Base-by-base conservation (phyloP, 2,888 invertebrate species). In the Xiphydria camelus region DNA sequence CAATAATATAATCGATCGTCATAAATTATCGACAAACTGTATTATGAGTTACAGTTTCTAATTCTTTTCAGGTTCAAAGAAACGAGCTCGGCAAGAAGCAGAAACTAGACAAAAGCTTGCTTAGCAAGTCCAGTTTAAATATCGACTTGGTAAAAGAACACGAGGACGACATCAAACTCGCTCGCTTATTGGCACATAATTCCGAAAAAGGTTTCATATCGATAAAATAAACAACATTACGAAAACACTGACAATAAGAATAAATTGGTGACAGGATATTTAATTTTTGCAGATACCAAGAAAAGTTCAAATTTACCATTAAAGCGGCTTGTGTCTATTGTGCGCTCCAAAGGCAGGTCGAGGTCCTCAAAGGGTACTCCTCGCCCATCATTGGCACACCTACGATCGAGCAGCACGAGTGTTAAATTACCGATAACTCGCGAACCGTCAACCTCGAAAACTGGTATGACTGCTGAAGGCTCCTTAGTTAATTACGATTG, bases 131-230 rank as follows among this genome's bases (percentile, higher is more conserved):
- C 19, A 89, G 91, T 10, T 77, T 95, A 14, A 83, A 88, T 61
- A 89, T 96, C 29, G 78, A 82, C 5, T 79, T 96, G 3, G 76
- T 94, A 0, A 85, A 88, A 1, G 95, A 96, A 75, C 80, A 80
- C 14, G 85, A 86, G 40, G 89, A 92, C 47, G 95, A 96, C 68
- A 80, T 82, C 40, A 84, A 84, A 68, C 79, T 92, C 75, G 95
- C 95, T 0, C 81, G 86, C 0, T 78, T 94, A 3, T 81, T 92
- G 53, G 82, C 85, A 43, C 75, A 89, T 3, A 83, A 84, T 64
- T 85, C 87, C 1, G 75, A 80, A 9, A 80, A 77, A 66, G 82
- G 83, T 74, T 81, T 85, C 7, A 31, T 31, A 10, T 12, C 7
- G n/a, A n/a, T n/a, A n/a, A n/a, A n/a, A n/a, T n/a, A n/a, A n/a